Evolutionary conservation across 2,797 vertebrate genomes (phyloP).

Genomic region (Centropyge bicolor): DNA sequence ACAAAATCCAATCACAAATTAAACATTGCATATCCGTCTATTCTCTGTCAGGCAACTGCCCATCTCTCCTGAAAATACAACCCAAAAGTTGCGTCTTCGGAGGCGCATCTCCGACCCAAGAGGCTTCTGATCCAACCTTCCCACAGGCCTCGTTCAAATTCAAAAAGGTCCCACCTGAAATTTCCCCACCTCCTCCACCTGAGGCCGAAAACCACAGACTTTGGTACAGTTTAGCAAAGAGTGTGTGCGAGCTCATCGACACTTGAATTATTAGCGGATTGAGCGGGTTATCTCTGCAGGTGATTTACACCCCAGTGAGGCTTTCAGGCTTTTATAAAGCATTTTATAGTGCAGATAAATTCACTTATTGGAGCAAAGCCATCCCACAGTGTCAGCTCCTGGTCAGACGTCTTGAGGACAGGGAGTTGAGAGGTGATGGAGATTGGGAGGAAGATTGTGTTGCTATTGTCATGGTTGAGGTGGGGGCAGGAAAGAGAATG

Average conservation of each 20-base stretch:
- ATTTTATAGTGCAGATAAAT: slow-evolving; percentile 47
- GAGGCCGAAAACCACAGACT: slow-evolving; percentile 34
- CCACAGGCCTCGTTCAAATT: slow-evolving; percentile 39
- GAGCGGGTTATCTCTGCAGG: slow-evolving; percentile 46
- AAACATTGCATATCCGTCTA: slow-evolving; percentile 1
- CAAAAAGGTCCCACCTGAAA: slow-evolving; percentile 31
- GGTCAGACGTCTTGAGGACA: slow-evolving; percentile 51
- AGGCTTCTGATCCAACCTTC: slow-evolving; percentile 30
- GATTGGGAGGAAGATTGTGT: slow-evolving; percentile 35
- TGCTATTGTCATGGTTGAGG: slow-evolving; percentile 23
- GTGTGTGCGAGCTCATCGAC: slow-evolving; percentile 17
- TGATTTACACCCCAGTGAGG: slow-evolving; percentile 36
- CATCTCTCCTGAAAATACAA: slow-evolving; percentile 1
- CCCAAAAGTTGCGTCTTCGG: slow-evolving; percentile 33
- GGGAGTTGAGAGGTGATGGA: slow-evolving; percentile 40
- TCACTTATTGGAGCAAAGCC: slow-evolving; percentile 30
- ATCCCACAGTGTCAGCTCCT: slow-evolving; percentile 32
- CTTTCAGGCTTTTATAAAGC: slow-evolving; percentile 31
- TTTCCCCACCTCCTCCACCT: slow-evolving; percentile 40
- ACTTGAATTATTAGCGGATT: slow-evolving; percentile 52
- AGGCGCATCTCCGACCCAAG: neutral
- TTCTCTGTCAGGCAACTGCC: slow-evolving; percentile 13
- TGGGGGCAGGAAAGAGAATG: neutral
- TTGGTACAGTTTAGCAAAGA: slow-evolving; percentile 7
- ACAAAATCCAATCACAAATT: slow-evolving; percentile 24